Percentiles rank a stretch among this genome's conserved stretches.
phyloP scores from a whole-genome alignment of 2,797 vertebrate genomes.

The Picus viridis region DNA sequence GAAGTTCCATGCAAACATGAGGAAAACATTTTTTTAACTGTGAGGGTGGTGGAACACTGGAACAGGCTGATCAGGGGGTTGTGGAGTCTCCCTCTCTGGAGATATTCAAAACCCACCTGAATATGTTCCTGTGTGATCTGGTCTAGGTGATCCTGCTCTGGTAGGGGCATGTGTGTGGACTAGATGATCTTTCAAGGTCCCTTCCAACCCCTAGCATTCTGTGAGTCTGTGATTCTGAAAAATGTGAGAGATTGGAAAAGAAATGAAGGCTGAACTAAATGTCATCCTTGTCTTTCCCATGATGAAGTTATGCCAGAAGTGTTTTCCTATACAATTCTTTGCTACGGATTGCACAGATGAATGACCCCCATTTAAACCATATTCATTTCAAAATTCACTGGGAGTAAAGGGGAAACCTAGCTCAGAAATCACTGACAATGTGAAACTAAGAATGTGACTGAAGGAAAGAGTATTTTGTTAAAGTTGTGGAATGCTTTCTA shows the following conservation, averaged over 20 bases:
- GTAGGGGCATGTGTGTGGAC: too few relatives aligned
- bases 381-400: slow-evolving; percentile 52
- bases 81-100: too few relatives aligned
- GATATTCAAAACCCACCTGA: too few relatives aligned
- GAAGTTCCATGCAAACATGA: too few relatives aligned
- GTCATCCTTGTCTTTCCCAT: slow-evolving; percentile 63
- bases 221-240: slow-evolving; percentile 9
- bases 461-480: slow-evolving; percentile 48
- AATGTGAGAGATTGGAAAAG: slow-evolving; percentile 36
- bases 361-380: slow-evolving; percentile 36
- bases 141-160: too few relatives aligned
- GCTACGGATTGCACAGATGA: slow-evolving; percentile 14
- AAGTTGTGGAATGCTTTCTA: slow-evolving; percentile 14
- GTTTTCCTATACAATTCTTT: slow-evolving; percentile 38
- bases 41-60: too few relatives aligned
- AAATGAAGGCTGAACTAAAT: slow-evolving; percentile 54
- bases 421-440: slow-evolving; percentile 17
- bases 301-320: slow-evolving; percentile 39
- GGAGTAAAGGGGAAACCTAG: slow-evolving; percentile 38
- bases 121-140: too few relatives aligned
- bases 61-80: too few relatives aligned
- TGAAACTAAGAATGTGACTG: slow-evolving; percentile 43
- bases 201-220: too few relatives aligned
- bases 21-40: too few relatives aligned
- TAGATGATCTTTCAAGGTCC: too few relatives aligned